phyloP scores from a whole-genome alignment of 1,140 invertebrate species.

The Pentalonia nigronervosa region DNA sequence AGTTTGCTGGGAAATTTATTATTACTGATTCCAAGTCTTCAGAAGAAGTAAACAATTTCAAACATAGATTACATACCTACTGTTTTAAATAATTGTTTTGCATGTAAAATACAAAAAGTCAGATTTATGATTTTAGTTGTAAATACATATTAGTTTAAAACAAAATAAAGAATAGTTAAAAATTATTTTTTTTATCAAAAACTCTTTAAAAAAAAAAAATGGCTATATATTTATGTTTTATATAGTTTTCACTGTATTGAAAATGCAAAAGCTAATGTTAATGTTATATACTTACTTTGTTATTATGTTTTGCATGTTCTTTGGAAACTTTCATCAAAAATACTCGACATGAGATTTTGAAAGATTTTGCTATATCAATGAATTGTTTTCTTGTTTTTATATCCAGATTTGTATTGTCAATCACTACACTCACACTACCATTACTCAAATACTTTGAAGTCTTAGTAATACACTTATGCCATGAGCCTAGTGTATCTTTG shows the following conservation, averaged over 20 bases:
- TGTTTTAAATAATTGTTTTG: background rate
- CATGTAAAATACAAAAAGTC: background rate
- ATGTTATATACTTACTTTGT: conserved; percentile 69
- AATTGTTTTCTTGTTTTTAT: conserved; percentile 77
- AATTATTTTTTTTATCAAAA: background rate
- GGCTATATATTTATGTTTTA: too few relatives aligned
- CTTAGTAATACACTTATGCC: conserved; percentile 80
- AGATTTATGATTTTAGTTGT: background rate
- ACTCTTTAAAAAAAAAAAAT: background rate
- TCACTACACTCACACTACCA: conserved; percentile 77
- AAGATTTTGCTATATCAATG: conserved; percentile 73
- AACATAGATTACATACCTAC: background rate
- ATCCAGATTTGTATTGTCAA: conserved; percentile 94
- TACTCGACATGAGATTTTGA: conserved; percentile 77
- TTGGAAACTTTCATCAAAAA: conserved; percentile 77
- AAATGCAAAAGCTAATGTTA: background rate
- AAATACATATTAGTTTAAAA: background rate
- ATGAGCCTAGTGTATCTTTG: conserved; percentile 80
- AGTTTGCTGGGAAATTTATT: too few relatives aligned
- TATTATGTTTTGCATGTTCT: conserved; percentile 86
- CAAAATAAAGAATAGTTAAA: background rate
- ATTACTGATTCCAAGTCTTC: too few relatives aligned
- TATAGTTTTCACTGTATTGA: background rate
- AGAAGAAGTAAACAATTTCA: too few relatives aligned
- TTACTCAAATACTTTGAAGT: conserved; percentile 68